Evolutionary conservation across 2,888 invertebrate genomes (phyloP).

Genomic region (Colostygia pectinataria): DNA sequence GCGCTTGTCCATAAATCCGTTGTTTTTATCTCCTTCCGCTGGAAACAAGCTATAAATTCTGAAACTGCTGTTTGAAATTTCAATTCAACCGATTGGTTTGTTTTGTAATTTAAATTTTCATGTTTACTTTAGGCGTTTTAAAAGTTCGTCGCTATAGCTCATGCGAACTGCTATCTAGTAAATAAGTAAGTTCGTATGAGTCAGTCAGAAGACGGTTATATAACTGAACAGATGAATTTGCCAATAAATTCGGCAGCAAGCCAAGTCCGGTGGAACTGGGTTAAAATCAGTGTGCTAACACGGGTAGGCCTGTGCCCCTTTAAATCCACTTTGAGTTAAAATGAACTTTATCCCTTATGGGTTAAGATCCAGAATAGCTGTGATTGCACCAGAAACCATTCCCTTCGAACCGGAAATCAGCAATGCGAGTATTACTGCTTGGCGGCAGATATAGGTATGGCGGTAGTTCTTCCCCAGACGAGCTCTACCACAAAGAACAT

Average conservation of each 20-base stretch:
- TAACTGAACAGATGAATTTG: conserved; percentile 27
- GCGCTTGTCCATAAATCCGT: conserved; percentile 13
- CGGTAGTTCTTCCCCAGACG: no score
- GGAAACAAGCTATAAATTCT: conserved; percentile 11
- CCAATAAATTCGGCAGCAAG: conserved; percentile 33
- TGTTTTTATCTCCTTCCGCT: conserved; percentile 21
- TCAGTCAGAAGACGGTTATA: conserved; percentile 18
- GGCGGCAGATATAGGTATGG: no score
- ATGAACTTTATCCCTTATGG: neutral
- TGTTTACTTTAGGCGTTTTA: no score
- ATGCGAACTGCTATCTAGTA: no score
- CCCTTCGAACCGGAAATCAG: no score
- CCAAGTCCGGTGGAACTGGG: conserved; percentile 25
- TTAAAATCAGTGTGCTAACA: conserved; percentile 33
- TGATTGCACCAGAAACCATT: no score
- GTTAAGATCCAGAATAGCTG: neutral
- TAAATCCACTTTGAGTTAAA: neutral
- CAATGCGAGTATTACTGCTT: no score
- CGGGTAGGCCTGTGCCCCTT: conserved; percentile 5
- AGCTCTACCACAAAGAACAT: no score
- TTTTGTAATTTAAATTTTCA: conserved; percentile 1
- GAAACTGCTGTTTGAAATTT: conserved; percentile 16
- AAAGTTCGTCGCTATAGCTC: no score
- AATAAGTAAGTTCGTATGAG: no score
- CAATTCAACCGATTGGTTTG: conserved; percentile 14